Evolutionary conservation across 2,797 vertebrate species (phyloP), one percentile per base, ranked within the genome.

Genomic region (Phoxinus dragarum): DNA sequence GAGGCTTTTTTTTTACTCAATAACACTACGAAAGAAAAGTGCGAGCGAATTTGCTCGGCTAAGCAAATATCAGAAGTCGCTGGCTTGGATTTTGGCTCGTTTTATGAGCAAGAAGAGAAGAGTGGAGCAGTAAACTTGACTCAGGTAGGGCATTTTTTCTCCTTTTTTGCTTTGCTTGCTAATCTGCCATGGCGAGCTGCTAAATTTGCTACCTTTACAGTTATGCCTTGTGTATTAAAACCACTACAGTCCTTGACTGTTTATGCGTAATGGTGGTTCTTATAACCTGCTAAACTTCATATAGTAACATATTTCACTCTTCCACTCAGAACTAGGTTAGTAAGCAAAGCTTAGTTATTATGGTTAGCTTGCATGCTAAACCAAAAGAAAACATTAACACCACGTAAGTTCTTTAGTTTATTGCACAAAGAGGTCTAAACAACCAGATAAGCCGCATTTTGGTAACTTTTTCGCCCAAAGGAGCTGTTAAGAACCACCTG

Each of bases 81-180:
- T 84, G 40, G 52, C 38, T 84, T 49, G 75, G 83, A 84, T 84
- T 79, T 72, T 36, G 75, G 67, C 75, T 84, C 83, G 52, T 84
- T 84, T 84, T 49, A 69, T 61, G 75, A 78, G 75, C 74, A 49
- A 49, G 47, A 67, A 67, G 44, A 81, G 47, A 69, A 71, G 40
- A 59, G 27, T 44, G 21, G n/a, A 52, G 11, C 76, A 52, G 75
- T 40, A 77, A 89, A 86, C 87, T 87, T 81, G 77, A 81, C 80
- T 85, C 71, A 84, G 87, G 89, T 90, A 69, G 61, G 44, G 81
- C 72, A 36, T 86, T 73, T 84, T 56, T 84, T 73, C 56, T 54
- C 21, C 21, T 34, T 69, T 84, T 84, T 79, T 79, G 83, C 83
- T 84, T 84, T 79, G 83, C 83, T 84, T 84, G 83, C 83, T 84